A percentile compares a stretch with the other conserved stretches of the same genome.
phyloP scores from a whole-genome alignment of 2,888 invertebrate genomes.

The Pollenia labialis region DNA sequence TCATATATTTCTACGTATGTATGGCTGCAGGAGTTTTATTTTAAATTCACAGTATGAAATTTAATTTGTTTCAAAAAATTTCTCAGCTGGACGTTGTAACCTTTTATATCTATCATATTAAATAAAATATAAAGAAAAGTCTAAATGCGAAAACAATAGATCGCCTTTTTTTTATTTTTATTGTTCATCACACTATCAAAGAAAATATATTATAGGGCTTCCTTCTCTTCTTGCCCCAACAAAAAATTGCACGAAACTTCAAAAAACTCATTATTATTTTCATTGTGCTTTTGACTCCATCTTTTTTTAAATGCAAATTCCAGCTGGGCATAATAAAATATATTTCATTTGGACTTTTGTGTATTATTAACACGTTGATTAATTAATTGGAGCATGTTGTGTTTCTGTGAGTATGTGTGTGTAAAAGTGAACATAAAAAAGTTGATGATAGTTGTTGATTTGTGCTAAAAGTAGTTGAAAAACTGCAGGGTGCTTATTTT shows the following conservation, averaged over 20 bases:
- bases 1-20: no score
- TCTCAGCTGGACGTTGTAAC: no score
- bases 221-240: background rate
- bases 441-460: slow-evolving; percentile 17
- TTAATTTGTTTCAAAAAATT: no score
- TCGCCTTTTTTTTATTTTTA: no score
- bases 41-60: no score
- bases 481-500: slow-evolving; percentile 5
- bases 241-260: background rate
- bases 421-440: slow-evolving; percentile 32
- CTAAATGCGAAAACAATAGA: no score
- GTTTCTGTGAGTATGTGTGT: background rate
- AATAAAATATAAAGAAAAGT: no score
- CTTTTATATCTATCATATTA: no score
- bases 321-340: slow-evolving; percentile 23
- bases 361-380: slow-evolving; percentile 43
- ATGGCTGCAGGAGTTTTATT: no score
- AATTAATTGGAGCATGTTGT: slow-evolving; percentile 56
- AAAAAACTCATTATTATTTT: background rate
- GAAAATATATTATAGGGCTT: no score
- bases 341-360: background rate
- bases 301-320: background rate
- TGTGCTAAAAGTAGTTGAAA: background rate
- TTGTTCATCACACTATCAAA: no score
- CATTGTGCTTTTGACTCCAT: background rate